Evolutionary conservation across 1,140 invertebrate genomes (phyloP), one percentile per base, ranked within the genome.

Genomic region (Drosophila takahashii): DNA sequence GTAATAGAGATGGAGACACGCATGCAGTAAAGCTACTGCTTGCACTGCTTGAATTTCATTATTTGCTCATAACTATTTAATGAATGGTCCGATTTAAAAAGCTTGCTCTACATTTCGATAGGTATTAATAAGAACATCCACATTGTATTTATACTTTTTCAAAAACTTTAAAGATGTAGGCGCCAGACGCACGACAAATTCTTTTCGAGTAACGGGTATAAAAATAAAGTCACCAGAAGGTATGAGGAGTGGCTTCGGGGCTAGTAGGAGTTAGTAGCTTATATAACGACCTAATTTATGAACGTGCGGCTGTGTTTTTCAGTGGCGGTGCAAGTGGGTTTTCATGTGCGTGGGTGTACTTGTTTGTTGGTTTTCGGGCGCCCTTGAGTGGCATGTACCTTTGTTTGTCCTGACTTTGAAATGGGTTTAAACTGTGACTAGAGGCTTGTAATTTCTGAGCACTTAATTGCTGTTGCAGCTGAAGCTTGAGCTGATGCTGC

Each of bases 361-460:
- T 54, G 56, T 61, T 51, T 52, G 29, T 36, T 58, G 41, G 10
- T 47, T 62, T 52, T 45, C 42, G 50, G 53, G 70, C 22, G 48
- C 56, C 54, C 22, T 62, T 77, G 18, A 44, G 56, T 65, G 51
- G 62, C 51, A 67, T 61, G 56, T 91, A 91, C 90, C 90, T 91
- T 91, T 91, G 90, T 79, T 90, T 77, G 45, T 91, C 90, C 80
- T 69, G 74, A 69, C 57, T 77, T 58, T 83, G 77, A 71, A 90
- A 91, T 77, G 90, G 87, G 80, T 81, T 90, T 71, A 90, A 79
- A 72, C 64, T 91, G 61, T 90, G 90, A 92, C 90, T 92, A 92
- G 90, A 86, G 72, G 77, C 74, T 56, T 91, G 83, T 69, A 59
- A 54, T 85, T 89, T 89, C 74, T 89, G 87, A 59, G 81, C 64